Conservation (phyloP, 2,113 vertebrate genomes). For the Gymnarchus niloticus region DNA sequence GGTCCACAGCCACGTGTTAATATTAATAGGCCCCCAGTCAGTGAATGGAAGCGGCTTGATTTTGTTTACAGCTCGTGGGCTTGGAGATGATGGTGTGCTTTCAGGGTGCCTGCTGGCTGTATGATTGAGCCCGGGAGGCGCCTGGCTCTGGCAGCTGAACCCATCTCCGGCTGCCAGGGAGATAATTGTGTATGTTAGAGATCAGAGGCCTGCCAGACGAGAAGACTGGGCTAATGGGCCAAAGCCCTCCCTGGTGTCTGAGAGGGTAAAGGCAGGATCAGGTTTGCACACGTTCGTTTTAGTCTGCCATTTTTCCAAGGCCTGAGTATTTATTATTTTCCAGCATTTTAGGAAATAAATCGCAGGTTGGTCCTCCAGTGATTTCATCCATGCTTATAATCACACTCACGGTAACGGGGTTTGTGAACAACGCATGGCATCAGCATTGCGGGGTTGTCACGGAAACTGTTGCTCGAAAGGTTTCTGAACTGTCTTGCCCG, state of each 20-base stretch:
- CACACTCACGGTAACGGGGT: neutral
- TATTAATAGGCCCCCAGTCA: constrained; percentile 12
- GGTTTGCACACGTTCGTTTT: neutral
- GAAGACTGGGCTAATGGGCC: constrained; percentile 10
- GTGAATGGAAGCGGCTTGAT: neutral
- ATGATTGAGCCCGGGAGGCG: neutral
- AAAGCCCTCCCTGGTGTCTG: neutral
- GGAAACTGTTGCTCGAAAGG: neutral
- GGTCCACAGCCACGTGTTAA: neutral
- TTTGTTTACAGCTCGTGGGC: constrained; percentile 15
- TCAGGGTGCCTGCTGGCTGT: neutral
- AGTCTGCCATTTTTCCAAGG: neutral
- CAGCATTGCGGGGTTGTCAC: neutral
- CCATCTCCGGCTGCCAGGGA: neutral
- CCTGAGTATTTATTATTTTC: neutral
- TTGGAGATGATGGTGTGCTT: neutral
- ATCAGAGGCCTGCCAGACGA: constrained; percentile 6
- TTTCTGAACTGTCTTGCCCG: no score
- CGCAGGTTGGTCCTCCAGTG: neutral
- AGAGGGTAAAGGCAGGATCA: neutral
- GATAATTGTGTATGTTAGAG: constrained; percentile 19
- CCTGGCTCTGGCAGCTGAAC: neutral
- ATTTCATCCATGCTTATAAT: neutral
- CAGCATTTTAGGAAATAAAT: neutral
- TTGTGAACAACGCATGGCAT: neutral